Base-by-base conservation (phyloP, 2,113 vertebrate genomes). In the Salminus brasiliensis region DNA sequence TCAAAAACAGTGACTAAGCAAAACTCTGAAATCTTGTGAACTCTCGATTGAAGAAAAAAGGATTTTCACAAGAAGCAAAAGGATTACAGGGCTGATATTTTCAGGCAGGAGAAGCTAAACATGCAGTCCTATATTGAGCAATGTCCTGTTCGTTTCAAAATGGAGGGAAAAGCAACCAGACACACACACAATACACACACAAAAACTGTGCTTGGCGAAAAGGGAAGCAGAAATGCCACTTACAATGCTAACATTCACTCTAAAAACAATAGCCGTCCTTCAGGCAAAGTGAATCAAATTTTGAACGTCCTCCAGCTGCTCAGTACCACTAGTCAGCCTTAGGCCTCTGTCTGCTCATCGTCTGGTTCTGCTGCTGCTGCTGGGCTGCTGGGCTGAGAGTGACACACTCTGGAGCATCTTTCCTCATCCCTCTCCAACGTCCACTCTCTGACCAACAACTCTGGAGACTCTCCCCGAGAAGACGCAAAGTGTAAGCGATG, bases 111-210 rank as follows among this genome's bases (percentile, higher is more conserved):
- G 3, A 52, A 21, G 18, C 10, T 11, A 36, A 67, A 47, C 15
- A 25, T 49, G n/a, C n/a, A n/a, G 60, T 47, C 57, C 16, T 47
- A 30, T n/a, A 11, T 66, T 71, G 59, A 71, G 79, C 41, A 60
- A 81, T 32, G 43, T 77, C 69, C 67, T 78, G 25, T 13, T 1
- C 4, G 57, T 84, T 84, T 78, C 57, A 81, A 81, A 74, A 84
- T 70, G 83, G 79, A 81, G 47, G 18, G 59, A 71, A 74, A 63
- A 65, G 15, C 18, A 16, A 12, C 29, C 29, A 27, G 18, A 47
- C 32, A 30, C 41, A 34, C 8, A 49, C 36, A 45, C 34, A 16
- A 39, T 32, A 68, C n/a, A 68, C 29, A 34, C 11, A 27, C 1
- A 34, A 9, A 76, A 76, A 59, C 27, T 82, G 41, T 73, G 27